A percentile compares a stretch with the other conserved stretches of the same genome.
Evolutionary conservation across 2,113 vertebrate genomes (phyloP).

Genomic region (Cyprinodon tularosa): DNA sequence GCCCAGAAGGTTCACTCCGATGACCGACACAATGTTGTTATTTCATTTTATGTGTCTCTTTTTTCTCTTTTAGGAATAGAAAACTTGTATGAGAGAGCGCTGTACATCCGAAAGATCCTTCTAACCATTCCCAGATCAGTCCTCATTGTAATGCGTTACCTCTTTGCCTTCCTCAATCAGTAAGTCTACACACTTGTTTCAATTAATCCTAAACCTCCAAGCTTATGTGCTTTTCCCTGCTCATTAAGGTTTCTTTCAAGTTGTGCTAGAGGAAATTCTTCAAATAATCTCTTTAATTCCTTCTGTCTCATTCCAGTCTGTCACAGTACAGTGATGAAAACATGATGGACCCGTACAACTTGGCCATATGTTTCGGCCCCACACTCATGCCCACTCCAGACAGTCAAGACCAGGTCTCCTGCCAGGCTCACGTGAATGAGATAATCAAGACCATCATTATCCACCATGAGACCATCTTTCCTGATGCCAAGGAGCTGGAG

Average conservation of each 20-base stretch:
- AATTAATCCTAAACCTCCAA: not conserved
- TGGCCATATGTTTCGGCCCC: conserved; percentile 98
- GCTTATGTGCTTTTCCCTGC: not conserved
- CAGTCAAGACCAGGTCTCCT: conserved; percentile 95
- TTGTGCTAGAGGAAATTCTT: not conserved
- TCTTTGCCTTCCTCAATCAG: conserved; percentile 99
- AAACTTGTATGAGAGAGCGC: conserved; percentile 94
- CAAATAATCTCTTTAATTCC: not conserved
- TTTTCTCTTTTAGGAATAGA: conserved; percentile 87
- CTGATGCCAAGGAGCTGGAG: conserved; percentile 94
- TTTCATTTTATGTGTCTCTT: not conserved
- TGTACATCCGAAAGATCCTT: conserved; percentile 96
- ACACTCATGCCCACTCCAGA: conserved; percentile 98
- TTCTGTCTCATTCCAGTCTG: conserved; percentile 76
- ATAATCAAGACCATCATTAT: conserved; percentile 98
- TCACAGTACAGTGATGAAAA: conserved; percentile 99
- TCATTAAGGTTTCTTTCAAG: not conserved
- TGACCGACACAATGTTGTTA: not conserved
- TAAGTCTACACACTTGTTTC: conserved; percentile 77
- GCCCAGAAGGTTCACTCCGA: not conserved
- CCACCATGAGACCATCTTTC: conserved; percentile 97
- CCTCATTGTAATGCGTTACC: conserved; percentile 97
- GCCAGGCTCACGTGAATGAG: conserved; percentile 98
- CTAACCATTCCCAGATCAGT: conserved; percentile 93
- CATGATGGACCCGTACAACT: conserved; percentile 99